phyloP scores from a whole-genome alignment of 2,888 invertebrate species.

The Polyommatus iphigenia region DNA sequence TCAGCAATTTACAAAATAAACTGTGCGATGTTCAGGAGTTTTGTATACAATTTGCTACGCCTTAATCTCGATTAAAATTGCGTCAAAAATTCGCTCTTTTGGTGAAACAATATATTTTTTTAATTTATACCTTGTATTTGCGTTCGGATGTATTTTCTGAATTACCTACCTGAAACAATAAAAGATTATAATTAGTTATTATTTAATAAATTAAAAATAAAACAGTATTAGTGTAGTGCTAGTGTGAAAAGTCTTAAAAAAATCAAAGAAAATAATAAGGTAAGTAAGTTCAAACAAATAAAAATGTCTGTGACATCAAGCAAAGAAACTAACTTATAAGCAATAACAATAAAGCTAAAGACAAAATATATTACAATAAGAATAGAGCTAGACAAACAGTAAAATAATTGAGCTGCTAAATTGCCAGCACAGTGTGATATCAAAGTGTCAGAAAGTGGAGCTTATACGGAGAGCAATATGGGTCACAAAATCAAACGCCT shows the following conservation, averaged over 20 bases:
- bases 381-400: not conserved
- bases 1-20: constrained; percentile 9
- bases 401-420: constrained; percentile 9
- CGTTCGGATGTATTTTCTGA: not conserved
- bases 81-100: not conserved
- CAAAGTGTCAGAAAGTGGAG: constrained; percentile 19
- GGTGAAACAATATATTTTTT: not conserved
- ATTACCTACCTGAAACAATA: not conserved
- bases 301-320: not conserved
- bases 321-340: not conserved
- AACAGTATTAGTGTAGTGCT: no score
- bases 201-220: no score
- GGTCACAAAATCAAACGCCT: constrained; percentile 40
- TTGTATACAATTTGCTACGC: not conserved
- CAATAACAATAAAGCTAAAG: not conserved
- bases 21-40: not conserved
- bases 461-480: constrained; percentile 27
- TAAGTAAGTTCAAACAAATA: not conserved
- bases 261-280: not conserved
- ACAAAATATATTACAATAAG: not conserved
- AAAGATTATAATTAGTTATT: not conserved
- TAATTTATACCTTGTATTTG: not conserved
- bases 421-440: not conserved
- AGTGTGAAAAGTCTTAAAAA: not conserved
- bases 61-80: not conserved